Evolutionary conservation across 2,888 invertebrate species (phyloP).

Genomic region (Stegana nigrithorax): DNA sequence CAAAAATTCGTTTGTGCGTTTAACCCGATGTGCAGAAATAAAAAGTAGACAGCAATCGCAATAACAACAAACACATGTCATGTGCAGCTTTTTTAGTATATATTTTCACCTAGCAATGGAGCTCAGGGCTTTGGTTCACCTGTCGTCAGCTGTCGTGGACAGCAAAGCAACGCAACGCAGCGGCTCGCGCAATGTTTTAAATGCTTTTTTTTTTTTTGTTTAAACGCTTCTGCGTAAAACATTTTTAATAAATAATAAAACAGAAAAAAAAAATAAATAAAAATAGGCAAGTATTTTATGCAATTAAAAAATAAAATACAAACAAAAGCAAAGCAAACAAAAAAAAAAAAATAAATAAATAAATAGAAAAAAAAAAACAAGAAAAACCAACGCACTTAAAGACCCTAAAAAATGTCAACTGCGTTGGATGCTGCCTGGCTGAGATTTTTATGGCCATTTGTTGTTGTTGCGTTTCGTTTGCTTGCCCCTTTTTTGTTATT

Average conservation of each 20-base stretch:
- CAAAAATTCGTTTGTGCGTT: constrained; percentile 45
- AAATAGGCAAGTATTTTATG: constrained; percentile 39
- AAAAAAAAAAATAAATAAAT: constrained; percentile 48
- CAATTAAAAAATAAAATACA: constrained; percentile 47
- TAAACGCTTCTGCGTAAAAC: constrained; percentile 60
- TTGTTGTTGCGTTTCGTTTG: neutral
- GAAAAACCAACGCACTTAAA: constrained; percentile 46
- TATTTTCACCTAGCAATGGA: neutral
- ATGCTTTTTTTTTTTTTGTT: constrained; percentile 30
- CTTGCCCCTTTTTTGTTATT: neutral
- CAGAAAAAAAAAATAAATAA: constrained; percentile 47
- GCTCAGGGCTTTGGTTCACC: no score
- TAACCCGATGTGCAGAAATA: neutral
- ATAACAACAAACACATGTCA: neutral
- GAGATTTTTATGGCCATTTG: neutral
- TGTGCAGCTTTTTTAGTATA: neutral
- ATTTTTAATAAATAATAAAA: constrained; percentile 56
- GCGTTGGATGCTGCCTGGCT: constrained; percentile 42
- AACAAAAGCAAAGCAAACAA: constrained; percentile 34
- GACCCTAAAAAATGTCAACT: constrained; percentile 60
- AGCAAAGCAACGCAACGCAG: constrained; percentile 25
- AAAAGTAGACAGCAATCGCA: neutral
- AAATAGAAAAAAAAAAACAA: constrained; percentile 47
- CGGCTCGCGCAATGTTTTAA: constrained; percentile 42
- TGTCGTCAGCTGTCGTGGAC: no score